Evolutionary conservation across 2,113 vertebrate species (phyloP), one percentile per base, ranked within the genome.

Genomic region (Thalassoma bifasciatum): DNA sequence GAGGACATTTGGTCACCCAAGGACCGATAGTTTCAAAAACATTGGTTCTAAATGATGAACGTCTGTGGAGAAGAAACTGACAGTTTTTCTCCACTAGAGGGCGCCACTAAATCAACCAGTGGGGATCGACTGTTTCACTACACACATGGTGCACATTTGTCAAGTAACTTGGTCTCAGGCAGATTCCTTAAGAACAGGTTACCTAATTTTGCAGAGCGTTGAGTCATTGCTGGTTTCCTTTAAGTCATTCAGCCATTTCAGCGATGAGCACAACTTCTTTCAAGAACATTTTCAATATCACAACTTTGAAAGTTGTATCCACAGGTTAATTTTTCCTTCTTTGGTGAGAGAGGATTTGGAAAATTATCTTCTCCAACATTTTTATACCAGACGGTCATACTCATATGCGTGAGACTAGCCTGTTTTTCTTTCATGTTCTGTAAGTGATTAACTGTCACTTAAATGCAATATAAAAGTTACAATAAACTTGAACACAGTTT

Each of bases 41-140:
- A n/a, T 11, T 36, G 23, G 3, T 12, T 10, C 4, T 3, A 22
- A 4, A 14, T 7, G 17, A 10, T 13, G 8, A 14, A 12, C 64
- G 17, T 10, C 10, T 19, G 17, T 51, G 10, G 30, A 30, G 30
- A 62, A 5, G 36, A 21, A 58, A 57, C 67, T 71, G 2, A 24
- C 51, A 1, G 1, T 37, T 37, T 30, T 24, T 24, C 17, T 49
- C 81, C 88, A 89, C 72, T 60, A 88, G 87, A 71, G 38, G 77
- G 54, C 24, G 37, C 52, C 40, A 58, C 40, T 10, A 44, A 75
- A 72, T 42, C 42, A 79, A 21, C 74, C 42, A 22, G 30, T 52
- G 54, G 7, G 12, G 37, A 40, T 14, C 6, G 6, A 54, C 34
- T 0, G 5, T 26, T 3, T 66, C 10, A 46, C 6, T 22, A 46